Base-by-base conservation (phyloP, 2,888 invertebrate species). In the Acanthopleura granulata region DNA sequence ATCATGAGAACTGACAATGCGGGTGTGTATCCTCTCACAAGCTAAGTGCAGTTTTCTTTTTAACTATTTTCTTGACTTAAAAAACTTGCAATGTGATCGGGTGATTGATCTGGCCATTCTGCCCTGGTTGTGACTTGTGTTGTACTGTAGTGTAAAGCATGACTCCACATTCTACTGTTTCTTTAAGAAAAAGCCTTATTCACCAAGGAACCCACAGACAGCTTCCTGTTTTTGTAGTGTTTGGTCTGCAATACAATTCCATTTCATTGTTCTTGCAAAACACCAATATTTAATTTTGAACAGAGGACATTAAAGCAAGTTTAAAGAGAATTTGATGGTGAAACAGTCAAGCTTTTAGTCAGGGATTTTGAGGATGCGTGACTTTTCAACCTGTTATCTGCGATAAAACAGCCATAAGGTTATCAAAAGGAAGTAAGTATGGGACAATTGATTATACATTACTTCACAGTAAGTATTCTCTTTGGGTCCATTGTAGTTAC, bases 31-130 rank as follows among this genome's bases (percentile, higher is more conserved):
- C 66, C 29, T 27, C 25, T 27, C 6, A 27, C 27, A 66, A 66
- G 66, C 66, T 66, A 66, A 66, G 66, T 66, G 66, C 1, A 66
- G 22, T 66, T 66, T 57, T 57, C n/a, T 57, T 66, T 57, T 57
- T n/a, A 57, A 57, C 22, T 57, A 18, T 57, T 57, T 22, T 12
- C 12, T 57, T 3, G 57, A 1, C 12, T 6, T 57, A 57, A 57
- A 22, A 40, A 9, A 40, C 40, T 9, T 40, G 40, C 9, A 9
- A 40, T 40, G 9, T 40, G 40, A 40, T 40, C 9, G 40, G 40
- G 40, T 40, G 40, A 40, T 6, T 40, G 3, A 40, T 40, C 40
- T 40, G 40, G 40, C 40, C 9, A 9, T 40, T 40, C 40, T 40
- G 40, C 40, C 40, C 40, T 6, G 4, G 40, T 40, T 40, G 40